Evolutionary conservation across 2,113 vertebrate species (phyloP).

Genomic region (Leptobrachium ailaonicum): DNA sequence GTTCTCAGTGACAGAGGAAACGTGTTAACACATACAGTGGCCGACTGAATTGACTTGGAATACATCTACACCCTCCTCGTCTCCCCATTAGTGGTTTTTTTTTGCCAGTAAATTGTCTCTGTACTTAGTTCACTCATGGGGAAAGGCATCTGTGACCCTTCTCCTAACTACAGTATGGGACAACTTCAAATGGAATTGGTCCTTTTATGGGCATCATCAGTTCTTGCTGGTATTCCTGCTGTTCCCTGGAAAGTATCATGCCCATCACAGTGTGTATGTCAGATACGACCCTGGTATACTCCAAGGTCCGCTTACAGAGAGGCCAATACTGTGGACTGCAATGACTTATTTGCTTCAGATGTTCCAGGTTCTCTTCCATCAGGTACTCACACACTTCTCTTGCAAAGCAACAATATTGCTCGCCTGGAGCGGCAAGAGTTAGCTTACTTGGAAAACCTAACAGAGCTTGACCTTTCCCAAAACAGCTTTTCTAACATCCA

Average conservation of each 20-base stretch:
- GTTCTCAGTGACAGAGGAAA: not conserved
- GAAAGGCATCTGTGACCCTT: conserved; percentile 1
- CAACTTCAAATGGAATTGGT: conserved; percentile 67
- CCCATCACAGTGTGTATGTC: conserved; percentile 78
- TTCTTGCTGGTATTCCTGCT: conserved; percentile 68
- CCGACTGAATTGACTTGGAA: not conserved
- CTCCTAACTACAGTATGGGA: conserved; percentile 61
- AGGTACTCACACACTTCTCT: conserved; percentile 82
- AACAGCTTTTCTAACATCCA: conserved; percentile 76
- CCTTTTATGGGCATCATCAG: conserved; percentile 68
- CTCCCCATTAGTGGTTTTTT: not conserved
- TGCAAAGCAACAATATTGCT: conserved; percentile 87
- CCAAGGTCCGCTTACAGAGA: conserved; percentile 84
- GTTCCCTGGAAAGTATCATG: conserved; percentile 85
- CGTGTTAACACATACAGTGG: not conserved
- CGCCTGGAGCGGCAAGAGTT: conserved; percentile 71
- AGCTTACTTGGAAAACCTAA: conserved; percentile 79
- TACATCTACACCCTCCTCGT: not conserved
- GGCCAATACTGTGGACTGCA: conserved; percentile 90
- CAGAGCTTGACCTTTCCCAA: conserved; percentile 89
- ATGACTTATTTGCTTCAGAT: conserved; percentile 76
- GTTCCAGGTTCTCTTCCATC: conserved; percentile 73
- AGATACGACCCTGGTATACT: conserved; percentile 92
- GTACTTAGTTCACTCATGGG: not conserved
- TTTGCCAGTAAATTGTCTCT: not conserved